phyloP scores from a whole-genome alignment of 1,140 invertebrate species.

The Condylostylus longicornis region DNA sequence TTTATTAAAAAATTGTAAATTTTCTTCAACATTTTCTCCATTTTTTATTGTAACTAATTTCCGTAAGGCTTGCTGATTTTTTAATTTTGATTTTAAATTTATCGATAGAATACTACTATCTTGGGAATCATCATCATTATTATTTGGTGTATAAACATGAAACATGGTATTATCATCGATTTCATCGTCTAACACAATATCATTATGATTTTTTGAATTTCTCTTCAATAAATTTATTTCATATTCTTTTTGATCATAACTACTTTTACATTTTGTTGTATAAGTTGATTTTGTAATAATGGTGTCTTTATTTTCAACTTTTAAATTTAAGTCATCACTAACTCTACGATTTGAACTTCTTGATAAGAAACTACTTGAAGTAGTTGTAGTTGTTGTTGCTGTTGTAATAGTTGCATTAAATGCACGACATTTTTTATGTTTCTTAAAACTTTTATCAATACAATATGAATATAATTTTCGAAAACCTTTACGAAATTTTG shows the following conservation, averaged over 20 bases:
- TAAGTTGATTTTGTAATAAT: background rate
- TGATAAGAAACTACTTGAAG: constrained; percentile 24
- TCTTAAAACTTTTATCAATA: no score
- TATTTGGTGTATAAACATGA: no score
- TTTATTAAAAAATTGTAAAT: no score
- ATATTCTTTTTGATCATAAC: background rate
- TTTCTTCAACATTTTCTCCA: no score
- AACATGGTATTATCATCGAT: no score
- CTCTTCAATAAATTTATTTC: background rate
- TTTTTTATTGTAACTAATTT: no score
- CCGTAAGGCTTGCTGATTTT: no score
- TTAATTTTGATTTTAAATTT: no score
- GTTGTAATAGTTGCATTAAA: constrained; percentile 14
- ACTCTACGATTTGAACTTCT: constrained; percentile 23
- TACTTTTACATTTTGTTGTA: background rate
- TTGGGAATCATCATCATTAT: no score
- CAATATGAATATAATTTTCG: constrained; percentile 42
- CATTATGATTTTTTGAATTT: background rate
- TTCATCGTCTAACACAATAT: no score
- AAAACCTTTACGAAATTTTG: constrained; percentile 76
- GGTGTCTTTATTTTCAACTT: constrained; percentile 8
- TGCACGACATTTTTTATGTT: constrained; percentile 1
- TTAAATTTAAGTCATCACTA: constrained; percentile 22
- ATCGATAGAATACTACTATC: no score
- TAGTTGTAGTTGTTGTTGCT: constrained; percentile 8